Percentiles rank a stretch among this genome's conserved stretches.
These are phyloP conservation scores for Melanargia galathea DNA, from an alignment of 2,888 invertebrate species.

Conservation along the genomic window DNA sequence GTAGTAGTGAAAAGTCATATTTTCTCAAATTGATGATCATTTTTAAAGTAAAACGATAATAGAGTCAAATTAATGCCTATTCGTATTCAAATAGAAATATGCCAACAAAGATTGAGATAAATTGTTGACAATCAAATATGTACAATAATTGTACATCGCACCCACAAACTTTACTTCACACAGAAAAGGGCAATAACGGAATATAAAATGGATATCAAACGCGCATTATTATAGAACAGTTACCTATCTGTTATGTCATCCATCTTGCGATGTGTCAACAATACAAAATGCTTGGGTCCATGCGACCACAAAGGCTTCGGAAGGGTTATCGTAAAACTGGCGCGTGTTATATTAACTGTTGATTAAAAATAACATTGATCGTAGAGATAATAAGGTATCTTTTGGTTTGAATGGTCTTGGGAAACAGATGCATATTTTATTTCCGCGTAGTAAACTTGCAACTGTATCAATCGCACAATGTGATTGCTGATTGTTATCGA, in stretches of 20 bases:
- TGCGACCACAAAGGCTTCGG: constrained; percentile 30
- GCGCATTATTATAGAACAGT: constrained; percentile 39
- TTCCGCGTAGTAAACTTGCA: constrained; percentile 35
- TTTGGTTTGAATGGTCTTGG: not conserved
- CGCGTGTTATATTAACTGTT: constrained; percentile 25
- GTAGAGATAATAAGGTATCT: not conserved
- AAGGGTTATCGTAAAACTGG: constrained; percentile 40
- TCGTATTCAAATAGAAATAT: not conserved
- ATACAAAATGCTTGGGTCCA: constrained; percentile 41
- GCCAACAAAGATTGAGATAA: not conserved
- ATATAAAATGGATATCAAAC: constrained; percentile 44
- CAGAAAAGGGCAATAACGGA: constrained; percentile 33
- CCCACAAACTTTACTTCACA: constrained; percentile 16
- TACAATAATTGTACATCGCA: too few species aligned
- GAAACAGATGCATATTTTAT: constrained; percentile 32
- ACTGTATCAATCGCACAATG: constrained; percentile 25
- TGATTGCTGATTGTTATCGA: constrained; percentile 19
- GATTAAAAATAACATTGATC: not conserved
- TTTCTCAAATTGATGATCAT: not conserved
- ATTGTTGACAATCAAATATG: not conserved
- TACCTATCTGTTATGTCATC: too few species aligned
- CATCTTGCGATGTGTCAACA: constrained; percentile 45
- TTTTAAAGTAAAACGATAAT: not conserved
- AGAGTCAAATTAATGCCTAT: not conserved
- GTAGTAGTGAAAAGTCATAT: not conserved